A percentile compares a stretch with the other conserved stretches of the same genome.
These are phyloP conservation scores for Tympanuchus pallidicinctus DNA, from an alignment of 2,113 vertebrate genomes.

Conservation along the genomic window DNA sequence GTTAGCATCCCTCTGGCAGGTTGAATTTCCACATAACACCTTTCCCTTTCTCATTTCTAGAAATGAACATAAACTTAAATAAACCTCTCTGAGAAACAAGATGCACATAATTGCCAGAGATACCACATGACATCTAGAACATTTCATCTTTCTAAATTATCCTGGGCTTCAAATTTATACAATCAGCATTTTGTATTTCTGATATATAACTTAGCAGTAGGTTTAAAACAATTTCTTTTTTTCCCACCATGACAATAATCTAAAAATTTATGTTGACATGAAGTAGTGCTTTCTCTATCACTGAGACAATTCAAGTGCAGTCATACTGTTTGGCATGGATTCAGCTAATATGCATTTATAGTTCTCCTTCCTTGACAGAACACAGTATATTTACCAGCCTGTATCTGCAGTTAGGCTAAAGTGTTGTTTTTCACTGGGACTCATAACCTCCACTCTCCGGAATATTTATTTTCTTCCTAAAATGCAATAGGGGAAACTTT, in stretches of 20 bases:
- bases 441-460: constrained; percentile 52
- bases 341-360: constrained; percentile 64
- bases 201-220: neutral
- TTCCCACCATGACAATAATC: constrained; percentile 15
- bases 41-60: neutral
- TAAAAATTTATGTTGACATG: constrained; percentile 52
- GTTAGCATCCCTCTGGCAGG: neutral
- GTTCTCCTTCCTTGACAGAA: constrained; percentile 53
- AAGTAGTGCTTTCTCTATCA: constrained; percentile 25
- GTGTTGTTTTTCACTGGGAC: constrained; percentile 53
- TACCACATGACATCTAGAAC: neutral
- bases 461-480: constrained; percentile 64
- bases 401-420: constrained; percentile 29
- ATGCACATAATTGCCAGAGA: constrained; percentile 20
- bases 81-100: neutral
- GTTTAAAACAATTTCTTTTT: neutral
- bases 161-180: constrained; percentile 2
- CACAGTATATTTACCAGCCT: constrained; percentile 60
- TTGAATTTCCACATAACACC: neutral
- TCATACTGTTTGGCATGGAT: constrained; percentile 26
- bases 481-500: constrained; percentile 38
- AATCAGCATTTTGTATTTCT: constrained; percentile 30
- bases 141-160: constrained; percentile 8
- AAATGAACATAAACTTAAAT: constrained; percentile 20
- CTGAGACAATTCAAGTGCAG: constrained; percentile 36